These are phyloP conservation scores for Malacoraja senta DNA, from an alignment of 2,797 vertebrate genomes.

Conservation along the genomic window DNA sequence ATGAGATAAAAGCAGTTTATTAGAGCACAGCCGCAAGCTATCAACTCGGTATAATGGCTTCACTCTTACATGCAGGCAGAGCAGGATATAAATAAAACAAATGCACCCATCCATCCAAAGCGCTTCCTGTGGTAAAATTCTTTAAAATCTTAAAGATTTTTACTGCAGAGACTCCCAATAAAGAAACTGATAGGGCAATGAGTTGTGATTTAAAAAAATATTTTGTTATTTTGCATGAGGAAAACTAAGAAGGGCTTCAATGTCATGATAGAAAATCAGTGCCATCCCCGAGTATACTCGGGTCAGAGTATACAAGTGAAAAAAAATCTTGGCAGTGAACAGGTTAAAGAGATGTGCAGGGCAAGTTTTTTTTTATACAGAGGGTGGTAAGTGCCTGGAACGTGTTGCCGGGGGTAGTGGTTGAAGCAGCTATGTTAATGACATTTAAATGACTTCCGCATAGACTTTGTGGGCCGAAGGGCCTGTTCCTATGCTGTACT, in stretches of 20 bases:
- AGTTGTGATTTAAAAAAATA: background rate
- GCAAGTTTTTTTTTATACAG: no score
- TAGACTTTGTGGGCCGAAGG: no score
- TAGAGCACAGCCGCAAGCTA: background rate
- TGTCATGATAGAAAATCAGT: background rate
- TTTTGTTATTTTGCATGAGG: background rate
- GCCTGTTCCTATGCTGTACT: no score
- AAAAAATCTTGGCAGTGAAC: no score
- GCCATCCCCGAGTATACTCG: no score
- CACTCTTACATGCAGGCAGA: background rate
- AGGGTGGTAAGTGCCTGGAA: no score
- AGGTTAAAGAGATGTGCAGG: no score
- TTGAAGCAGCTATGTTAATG: no score
- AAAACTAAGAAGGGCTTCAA: background rate
- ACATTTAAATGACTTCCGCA: no score
- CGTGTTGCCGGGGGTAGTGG: no score
- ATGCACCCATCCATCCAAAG: background rate
- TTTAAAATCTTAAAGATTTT: background rate
- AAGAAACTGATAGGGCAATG: background rate
- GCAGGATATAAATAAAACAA: slow-evolving; percentile 4
- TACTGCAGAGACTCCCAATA: background rate
- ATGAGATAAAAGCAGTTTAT: slow-evolving; percentile 20
- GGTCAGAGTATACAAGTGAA: no score
- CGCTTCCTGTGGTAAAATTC: background rate
- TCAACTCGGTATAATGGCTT: background rate